phyloP scores from a whole-genome alignment of 64 coral and sea anemone genomes.

The Trachythela sp. region DNA sequence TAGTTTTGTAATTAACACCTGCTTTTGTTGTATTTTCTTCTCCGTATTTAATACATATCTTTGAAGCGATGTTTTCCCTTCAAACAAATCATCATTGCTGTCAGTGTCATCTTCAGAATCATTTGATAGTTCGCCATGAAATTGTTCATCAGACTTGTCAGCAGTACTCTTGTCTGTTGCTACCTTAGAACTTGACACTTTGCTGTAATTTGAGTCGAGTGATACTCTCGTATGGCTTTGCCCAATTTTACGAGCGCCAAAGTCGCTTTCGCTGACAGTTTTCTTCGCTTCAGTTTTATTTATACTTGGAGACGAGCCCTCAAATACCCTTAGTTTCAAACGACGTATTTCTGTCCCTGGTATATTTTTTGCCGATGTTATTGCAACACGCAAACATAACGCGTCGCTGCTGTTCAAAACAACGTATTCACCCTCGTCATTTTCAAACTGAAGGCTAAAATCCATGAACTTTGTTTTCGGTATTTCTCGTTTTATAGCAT shows the following conservation, averaged over 20 bases:
- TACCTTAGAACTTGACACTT: background rate
- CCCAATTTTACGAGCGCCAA: background rate
- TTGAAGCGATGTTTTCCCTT: constrained; percentile 39
- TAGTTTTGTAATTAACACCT: constrained; percentile 20
- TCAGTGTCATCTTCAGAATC: constrained; percentile 21
- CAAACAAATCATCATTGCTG: background rate
- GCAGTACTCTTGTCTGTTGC: background rate
- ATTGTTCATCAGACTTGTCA: constrained; percentile 1
- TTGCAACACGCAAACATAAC: constrained; percentile 19
- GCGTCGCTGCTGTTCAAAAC: constrained; percentile 7
- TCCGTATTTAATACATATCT: constrained; percentile 40
- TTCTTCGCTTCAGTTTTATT: background rate
- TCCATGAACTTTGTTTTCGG: constrained; percentile 25
- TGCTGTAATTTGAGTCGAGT: constrained; percentile 9
- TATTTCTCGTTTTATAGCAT: constrained; percentile 15
- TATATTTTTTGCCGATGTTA: constrained; percentile 15
- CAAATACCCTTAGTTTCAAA: background rate
- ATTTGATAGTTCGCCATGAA: constrained; percentile 8
- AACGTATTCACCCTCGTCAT: constrained; percentile 26
- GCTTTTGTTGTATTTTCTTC: constrained; percentile 40
- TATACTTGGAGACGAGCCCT: constrained; percentile 17
- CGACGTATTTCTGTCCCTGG: constrained; percentile 17
- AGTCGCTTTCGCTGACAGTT: background rate
- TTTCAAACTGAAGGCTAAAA: constrained; percentile 21
- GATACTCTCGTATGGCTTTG: constrained; percentile 18